Conservation (phyloP, 2,797 vertebrate genomes). For the Merluccius polli region DNA sequence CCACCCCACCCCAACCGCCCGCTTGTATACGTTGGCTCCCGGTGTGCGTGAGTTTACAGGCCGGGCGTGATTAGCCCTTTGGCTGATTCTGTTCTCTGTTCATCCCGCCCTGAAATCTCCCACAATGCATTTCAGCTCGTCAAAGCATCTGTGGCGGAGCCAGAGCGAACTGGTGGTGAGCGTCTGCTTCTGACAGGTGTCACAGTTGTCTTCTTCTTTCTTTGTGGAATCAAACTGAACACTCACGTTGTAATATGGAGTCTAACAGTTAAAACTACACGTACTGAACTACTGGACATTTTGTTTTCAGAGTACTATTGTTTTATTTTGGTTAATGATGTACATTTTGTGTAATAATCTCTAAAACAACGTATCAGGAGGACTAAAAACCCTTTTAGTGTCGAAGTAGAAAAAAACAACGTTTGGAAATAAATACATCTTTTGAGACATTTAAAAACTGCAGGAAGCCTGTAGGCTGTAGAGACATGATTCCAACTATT, state of each 20-base stretch:
- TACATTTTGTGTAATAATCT: not conserved
- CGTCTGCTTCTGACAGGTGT: not conserved
- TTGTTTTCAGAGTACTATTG: not conserved
- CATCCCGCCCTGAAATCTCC: constrained; percentile 35
- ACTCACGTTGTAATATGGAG: not conserved
- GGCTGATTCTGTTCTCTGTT: constrained; percentile 29
- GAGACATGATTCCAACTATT: too few relatives aligned
- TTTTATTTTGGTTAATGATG: not conserved
- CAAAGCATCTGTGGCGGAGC: constrained; percentile 10
- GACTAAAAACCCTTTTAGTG: not conserved
- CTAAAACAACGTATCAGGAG: not conserved
- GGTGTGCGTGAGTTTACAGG: constrained; percentile 1
- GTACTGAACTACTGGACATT: too few relatives aligned
- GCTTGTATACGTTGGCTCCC: not conserved
- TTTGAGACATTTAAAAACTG: not conserved
- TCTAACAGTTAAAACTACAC: not conserved
- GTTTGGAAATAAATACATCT: not conserved
- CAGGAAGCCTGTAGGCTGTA: too few relatives aligned
- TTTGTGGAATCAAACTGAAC: not conserved
- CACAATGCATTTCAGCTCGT: constrained; percentile 45
- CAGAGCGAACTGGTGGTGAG: not conserved
- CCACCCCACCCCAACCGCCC: not conserved
- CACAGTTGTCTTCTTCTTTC: too few relatives aligned
- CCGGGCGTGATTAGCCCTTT: constrained; percentile 50
- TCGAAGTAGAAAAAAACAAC: not conserved